Evolutionary conservation across 2,888 invertebrate genomes (phyloP), one percentile per base, ranked within the genome.

Genomic region (Danaus chrysippus): DNA sequence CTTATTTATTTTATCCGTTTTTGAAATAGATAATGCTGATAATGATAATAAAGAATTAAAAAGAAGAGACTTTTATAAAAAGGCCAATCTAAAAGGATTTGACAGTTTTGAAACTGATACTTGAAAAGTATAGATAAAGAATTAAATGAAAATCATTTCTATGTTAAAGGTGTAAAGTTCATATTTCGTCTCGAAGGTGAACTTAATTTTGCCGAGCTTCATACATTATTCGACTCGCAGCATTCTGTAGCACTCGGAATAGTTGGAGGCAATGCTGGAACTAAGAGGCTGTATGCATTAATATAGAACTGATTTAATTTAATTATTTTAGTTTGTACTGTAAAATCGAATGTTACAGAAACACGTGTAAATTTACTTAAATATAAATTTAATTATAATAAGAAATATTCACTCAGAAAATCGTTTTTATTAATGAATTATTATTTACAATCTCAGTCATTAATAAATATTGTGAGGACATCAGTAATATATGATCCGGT

Each of bases 11-110:
- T 34, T 34, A 34, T 34, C 23, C 23, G 23, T 34, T 6, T 34
- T 34, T 34, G 8, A 34, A 34, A 34, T 34, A 0, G 23, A 34
- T 6, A 34, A 34, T 8, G 23, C 23, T 34, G 23, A 8, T 34
- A 34, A 34, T 34, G n/a, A n/a, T n/a, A n/a, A 34, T 34, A 34
- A 34, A 34, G 23, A 34, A 34, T 34, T 3, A 34, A 34, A 34
- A 34, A 34, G 23, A 34, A 34, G 23, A 34, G 3, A 34, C 23
- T 34, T 34, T 34, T n/a, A n/a, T n/a, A n/a, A n/a, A n/a, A n/a
- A n/a, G n/a, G n/a, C n/a, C n/a, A 5, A 34, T 66, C 61, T 61
- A 64, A 66, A 65, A 68, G 64, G 66, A 68, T 69, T 68, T 67
- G 63, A 64, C 54, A 59, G 58, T 65, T 62, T 64, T 53, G 49